Evolutionary conservation across 2,888 invertebrate genomes (phyloP).

Genomic region (Pachliopta kotzebuea): DNA sequence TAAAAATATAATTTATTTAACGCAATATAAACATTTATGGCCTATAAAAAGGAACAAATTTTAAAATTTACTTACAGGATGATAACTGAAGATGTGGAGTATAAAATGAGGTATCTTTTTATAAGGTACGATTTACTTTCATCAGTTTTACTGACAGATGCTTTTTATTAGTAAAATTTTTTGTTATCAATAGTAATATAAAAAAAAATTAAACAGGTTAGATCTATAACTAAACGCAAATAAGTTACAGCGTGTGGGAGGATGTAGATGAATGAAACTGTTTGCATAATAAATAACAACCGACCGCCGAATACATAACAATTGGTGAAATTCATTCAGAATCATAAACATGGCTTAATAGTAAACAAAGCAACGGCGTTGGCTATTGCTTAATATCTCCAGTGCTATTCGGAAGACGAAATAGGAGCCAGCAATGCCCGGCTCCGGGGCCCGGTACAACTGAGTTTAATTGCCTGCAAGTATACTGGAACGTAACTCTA

Average conservation of each 20-base stretch:
- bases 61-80: no score
- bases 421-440: conserved; percentile 17
- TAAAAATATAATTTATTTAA: neutral
- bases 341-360: neutral
- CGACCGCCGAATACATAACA: conserved; percentile 9
- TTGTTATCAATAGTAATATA: no score
- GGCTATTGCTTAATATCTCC: conserved; percentile 8
- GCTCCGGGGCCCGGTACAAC: neutral
- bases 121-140: no score
- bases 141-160: no score
- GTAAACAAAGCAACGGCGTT: conserved; percentile 2
- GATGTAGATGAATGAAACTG: neutral
- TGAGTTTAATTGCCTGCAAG: conserved; percentile 11
- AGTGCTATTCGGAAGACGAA: conserved; percentile 3
- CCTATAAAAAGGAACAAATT: no score
- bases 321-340: neutral
- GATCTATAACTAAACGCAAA: neutral
- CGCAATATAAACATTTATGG: no score
- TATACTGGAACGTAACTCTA: conserved; percentile 2
- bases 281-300: neutral
- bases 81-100: no score
- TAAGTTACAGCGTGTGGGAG: neutral
- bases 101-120: no score
- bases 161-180: no score
- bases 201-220: neutral